Conservation (phyloP, 1,140 invertebrate genomes). For the Zaprionus gabonicus region DNA sequence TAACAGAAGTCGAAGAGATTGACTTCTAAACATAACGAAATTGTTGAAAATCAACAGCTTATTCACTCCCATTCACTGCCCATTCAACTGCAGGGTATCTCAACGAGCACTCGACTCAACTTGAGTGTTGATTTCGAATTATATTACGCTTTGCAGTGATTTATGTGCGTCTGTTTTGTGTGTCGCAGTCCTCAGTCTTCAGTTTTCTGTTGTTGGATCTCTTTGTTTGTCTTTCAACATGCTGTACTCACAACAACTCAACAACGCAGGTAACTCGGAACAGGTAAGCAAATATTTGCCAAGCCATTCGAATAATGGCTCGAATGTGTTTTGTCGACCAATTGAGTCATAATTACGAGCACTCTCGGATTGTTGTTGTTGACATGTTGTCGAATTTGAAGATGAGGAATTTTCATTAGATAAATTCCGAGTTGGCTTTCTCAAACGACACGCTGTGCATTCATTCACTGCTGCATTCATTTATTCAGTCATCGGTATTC, state of each 20-base stretch:
- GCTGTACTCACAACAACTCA: constrained; percentile 27
- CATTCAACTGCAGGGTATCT: constrained; percentile 5
- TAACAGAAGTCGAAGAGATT: no score
- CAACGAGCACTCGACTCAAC: constrained; percentile 20
- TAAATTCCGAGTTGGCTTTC: not conserved
- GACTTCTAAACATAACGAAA: not conserved
- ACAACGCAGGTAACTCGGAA: constrained; percentile 17
- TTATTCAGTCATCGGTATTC: not conserved
- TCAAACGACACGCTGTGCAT: not conserved
- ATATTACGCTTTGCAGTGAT: constrained; percentile 40
- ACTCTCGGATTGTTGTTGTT: constrained; percentile 16
- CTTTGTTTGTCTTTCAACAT: constrained; percentile 37
- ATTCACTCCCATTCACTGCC: not conserved
- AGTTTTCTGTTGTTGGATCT: not conserved
- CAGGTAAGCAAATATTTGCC: constrained; percentile 57
- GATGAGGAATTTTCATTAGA: not conserved
- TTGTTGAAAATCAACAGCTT: not conserved
- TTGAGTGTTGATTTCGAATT: constrained; percentile 51
- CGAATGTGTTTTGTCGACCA: constrained; percentile 45
- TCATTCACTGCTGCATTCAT: not conserved
- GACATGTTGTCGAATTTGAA: constrained; percentile 8
- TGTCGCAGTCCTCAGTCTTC: not conserved
- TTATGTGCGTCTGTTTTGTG: constrained; percentile 31
- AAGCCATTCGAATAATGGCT: constrained; percentile 52
- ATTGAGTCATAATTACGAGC: constrained; percentile 53